Base-by-base conservation (phyloP, 2,113 vertebrate genomes). In the Chloropsis hardwickii region DNA sequence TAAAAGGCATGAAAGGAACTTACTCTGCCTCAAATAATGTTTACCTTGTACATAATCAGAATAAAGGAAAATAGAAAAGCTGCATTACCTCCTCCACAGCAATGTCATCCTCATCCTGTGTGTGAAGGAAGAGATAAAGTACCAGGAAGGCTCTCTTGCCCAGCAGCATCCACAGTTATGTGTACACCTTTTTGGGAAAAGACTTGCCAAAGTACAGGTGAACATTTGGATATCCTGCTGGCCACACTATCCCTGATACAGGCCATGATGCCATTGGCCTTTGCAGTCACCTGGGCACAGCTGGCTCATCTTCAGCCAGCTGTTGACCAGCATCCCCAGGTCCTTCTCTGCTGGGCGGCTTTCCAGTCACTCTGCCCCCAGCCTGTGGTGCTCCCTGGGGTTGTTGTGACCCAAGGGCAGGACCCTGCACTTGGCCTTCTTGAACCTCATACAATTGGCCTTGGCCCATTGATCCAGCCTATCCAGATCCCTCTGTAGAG, bases 341-440 rank as follows among this genome's bases (percentile, higher is more conserved):
- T 31, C 13, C 29, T 25, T n/a, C 4, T 53, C 33, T 29, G 29
- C 23, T 14, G 13, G 24, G 13, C 9, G 21, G 4, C 1, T 53
- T 47, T 17, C 24, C 53, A 60, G 15, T 6, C 45, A 22, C n/a
- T 31, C 45, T 53, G 15, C 3, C 15, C 9, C 15, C 13, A n/a
- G 29, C 11, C 45, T n/a, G 28, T 17, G 18, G 11, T 23, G 4
- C 9, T 67, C 13, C 5, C 37, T 78, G 37, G 8, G 9, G 9
- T 22, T 28, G 24, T 53, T 74, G 11, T 19, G n/a, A 45, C 9
- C 15, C 28, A 29, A 10, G 4, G 2, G 28, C 29, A n/a, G 20
- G 5, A 53, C 0, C 4, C 8, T 1, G 9, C 3, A 25, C 15
- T 4, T 14, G 27, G 12, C 21, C 11, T 47, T n/a, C 1, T 5